Evolutionary conservation across 2,797 vertebrate species (phyloP).

Genomic region (Melanotaenia nigrans): DNA sequence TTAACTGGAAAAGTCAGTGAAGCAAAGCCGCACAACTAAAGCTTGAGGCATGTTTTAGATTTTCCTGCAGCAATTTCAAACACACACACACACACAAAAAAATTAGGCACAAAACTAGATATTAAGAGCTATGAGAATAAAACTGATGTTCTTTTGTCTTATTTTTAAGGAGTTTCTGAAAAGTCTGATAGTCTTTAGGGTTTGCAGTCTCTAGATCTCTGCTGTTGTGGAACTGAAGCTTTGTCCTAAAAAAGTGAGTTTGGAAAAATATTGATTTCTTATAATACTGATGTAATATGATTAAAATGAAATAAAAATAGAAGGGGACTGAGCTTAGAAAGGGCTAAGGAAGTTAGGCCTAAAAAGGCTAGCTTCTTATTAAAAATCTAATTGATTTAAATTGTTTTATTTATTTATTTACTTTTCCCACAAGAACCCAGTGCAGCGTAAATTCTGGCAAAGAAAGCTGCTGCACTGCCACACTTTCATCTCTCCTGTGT

Average conservation of each 20-base stretch:
- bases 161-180: not conserved
- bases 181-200: not conserved
- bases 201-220: not conserved
- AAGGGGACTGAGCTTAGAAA: not conserved
- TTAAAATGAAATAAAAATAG: conserved; percentile 18
- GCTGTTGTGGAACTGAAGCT: not conserved
- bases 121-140: conserved; percentile 2
- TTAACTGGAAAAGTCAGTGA: not conserved
- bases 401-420: not conserved
- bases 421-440: not conserved
- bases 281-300: conserved; percentile 3
- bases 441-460: conserved; percentile 63
- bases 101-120: conserved; percentile 7
- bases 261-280: conserved; percentile 9
- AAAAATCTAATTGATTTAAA: not conserved
- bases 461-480: conserved; percentile 19
- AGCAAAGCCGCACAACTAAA: conserved; percentile 11
- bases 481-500: conserved; percentile 21
- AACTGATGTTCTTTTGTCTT: not conserved
- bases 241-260: conserved; percentile 13
- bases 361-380: not conserved
- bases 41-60: not conserved
- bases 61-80: not conserved
- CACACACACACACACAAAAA: too few relatives aligned
- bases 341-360: not conserved